These are phyloP conservation scores for Hephaestus fuliginosus DNA, from an alignment of 2,797 vertebrate genomes.

Conservation along the genomic window DNA sequence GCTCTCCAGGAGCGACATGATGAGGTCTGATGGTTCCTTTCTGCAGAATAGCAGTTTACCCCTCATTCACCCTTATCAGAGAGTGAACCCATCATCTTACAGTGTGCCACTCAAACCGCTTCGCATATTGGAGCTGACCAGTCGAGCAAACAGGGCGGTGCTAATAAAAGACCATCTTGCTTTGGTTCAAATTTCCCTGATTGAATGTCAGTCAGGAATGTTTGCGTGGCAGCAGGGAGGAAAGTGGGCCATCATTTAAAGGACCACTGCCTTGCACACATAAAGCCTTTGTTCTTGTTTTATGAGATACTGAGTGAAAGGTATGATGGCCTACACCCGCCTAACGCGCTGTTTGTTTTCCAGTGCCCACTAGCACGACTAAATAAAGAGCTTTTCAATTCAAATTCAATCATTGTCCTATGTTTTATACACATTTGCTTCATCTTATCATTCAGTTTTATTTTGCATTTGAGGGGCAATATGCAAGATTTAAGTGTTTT, in stretches of 20 bases:
- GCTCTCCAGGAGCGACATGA: constrained; percentile 83
- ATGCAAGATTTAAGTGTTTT: constrained; percentile 34
- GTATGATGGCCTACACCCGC: constrained; percentile 66
- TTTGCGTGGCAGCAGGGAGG: constrained; percentile 80
- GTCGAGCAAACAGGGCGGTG: constrained; percentile 84
- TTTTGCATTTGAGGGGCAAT: constrained; percentile 30
- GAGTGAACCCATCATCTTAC: constrained; percentile 78
- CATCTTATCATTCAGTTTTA: constrained; percentile 20
- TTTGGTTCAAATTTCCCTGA: constrained; percentile 88
- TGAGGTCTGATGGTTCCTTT: constrained; percentile 87
- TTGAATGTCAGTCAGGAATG: constrained; percentile 89
- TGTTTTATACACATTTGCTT: constrained; percentile 40
- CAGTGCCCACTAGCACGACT: constrained; percentile 31
- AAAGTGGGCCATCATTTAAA: constrained; percentile 80
- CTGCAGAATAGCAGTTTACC: constrained; percentile 87
- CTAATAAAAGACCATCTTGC: constrained; percentile 88
- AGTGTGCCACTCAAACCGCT: constrained; percentile 72
- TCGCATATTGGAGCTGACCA: constrained; percentile 85
- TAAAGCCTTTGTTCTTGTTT: constrained; percentile 79
- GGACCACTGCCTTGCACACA: constrained; percentile 77
- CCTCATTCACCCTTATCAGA: constrained; percentile 85
- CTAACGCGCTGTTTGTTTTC: constrained; percentile 65
- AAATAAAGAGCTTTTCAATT: constrained; percentile 64
- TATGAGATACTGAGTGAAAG: constrained; percentile 76
- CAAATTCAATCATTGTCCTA: constrained; percentile 36